Conservation (phyloP, 2,797 vertebrate genomes). For the Distichodus sexfasciatus region DNA sequence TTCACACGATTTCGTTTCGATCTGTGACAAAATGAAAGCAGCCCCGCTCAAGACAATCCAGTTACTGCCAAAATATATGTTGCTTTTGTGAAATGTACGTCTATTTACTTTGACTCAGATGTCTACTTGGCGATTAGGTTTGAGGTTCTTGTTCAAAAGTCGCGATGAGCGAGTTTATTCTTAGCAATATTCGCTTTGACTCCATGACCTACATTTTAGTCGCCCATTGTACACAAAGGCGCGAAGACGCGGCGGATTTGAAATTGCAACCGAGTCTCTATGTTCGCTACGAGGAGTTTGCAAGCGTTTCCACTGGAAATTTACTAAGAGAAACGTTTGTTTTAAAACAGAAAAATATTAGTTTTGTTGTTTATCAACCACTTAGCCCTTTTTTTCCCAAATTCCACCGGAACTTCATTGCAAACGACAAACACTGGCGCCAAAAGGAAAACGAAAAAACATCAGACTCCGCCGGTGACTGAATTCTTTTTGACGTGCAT, state of each 20-base stretch:
- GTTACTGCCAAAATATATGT: neutral
- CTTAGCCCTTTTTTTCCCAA: neutral
- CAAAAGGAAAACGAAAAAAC: conserved; percentile 9
- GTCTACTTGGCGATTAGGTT: neutral
- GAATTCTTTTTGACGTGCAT: too few species aligned
- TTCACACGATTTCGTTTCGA: neutral
- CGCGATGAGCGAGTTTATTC: fast-evolving
- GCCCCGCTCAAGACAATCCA: conserved; percentile 18
- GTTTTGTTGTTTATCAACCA: too few species aligned
- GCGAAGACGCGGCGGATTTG: conserved; percentile 75
- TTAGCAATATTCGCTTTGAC: conserved; percentile 56
- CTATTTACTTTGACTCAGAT: neutral
- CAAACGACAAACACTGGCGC: conserved; percentile 11
- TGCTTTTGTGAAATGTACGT: neutral
- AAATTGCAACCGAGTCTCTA: conserved; percentile 65
- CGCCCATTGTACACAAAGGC: conserved; percentile 77
- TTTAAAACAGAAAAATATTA: too few species aligned
- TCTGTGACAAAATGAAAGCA: conserved; percentile 44
- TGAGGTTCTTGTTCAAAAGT: neutral
- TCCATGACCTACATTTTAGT: conserved; percentile 75
- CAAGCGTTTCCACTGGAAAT: neutral
- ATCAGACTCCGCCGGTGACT: neutral
- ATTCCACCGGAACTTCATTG: neutral
- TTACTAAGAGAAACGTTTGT: too few species aligned
- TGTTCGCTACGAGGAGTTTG: neutral